Conservation (phyloP, 1,140 invertebrate genomes). For the Odontomachus brunneus region DNA sequence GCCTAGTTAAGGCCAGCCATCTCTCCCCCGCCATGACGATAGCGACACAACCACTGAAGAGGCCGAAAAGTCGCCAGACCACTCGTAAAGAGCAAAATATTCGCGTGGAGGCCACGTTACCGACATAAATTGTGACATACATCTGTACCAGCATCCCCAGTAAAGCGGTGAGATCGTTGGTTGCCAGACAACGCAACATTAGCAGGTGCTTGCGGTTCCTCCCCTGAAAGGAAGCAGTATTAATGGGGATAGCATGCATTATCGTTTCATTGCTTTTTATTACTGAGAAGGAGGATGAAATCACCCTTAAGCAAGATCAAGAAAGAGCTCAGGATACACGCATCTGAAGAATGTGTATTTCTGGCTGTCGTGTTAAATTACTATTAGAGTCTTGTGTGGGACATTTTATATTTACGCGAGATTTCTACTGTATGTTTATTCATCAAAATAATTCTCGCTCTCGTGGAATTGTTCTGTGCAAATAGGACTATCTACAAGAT, state of each 20-base stretch:
- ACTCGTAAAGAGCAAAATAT: slow-evolving; percentile 89
- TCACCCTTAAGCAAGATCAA: neutral
- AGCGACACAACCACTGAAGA: slow-evolving; percentile 94
- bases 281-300: neutral
- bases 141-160: slow-evolving; percentile 89
- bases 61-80: slow-evolving; percentile 91
- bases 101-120: slow-evolving; percentile 76
- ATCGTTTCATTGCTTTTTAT: neutral
- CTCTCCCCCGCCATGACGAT: slow-evolving; percentile 94
- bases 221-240: slow-evolving; percentile 83
- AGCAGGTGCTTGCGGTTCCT: slow-evolving; percentile 92
- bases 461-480: neutral
- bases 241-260: neutral
- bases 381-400: too few relatives aligned
- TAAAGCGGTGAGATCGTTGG: slow-evolving; percentile 92
- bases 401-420: neutral
- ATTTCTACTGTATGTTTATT: neutral
- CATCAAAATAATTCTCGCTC: neutral
- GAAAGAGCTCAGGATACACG: neutral
- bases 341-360: too few relatives aligned
- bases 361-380: too few relatives aligned
- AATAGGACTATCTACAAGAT: neutral
- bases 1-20: slow-evolving; percentile 93
- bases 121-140: slow-evolving; percentile 86
- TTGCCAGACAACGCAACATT: slow-evolving; percentile 91